Conservation (phyloP, 1,140 invertebrate species). For the Fopius arisanus region DNA sequence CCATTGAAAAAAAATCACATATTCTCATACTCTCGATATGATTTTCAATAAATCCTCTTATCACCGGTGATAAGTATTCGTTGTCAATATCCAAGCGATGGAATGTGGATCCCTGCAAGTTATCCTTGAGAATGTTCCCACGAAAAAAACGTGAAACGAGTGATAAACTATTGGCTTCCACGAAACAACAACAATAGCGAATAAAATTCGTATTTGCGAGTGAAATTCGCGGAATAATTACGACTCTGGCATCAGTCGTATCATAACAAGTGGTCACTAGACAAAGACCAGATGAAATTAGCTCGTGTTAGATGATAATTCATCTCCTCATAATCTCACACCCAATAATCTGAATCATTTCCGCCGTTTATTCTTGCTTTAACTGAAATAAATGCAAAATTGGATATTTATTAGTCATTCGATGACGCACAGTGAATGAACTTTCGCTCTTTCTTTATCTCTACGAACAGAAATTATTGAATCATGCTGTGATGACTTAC, state of each 20-base stretch:
- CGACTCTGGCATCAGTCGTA: not conserved
- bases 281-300: not conserved
- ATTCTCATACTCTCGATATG: not conserved
- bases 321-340: not conserved
- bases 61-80: not conserved
- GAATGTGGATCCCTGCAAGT: not conserved
- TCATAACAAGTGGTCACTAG: conserved; percentile 8
- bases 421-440: no score
- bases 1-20: not conserved
- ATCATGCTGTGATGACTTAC: no score
- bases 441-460: no score
- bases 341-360: not conserved
- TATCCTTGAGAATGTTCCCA: not conserved
- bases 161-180: not conserved
- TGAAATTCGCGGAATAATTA: not conserved
- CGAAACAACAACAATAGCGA: not conserved
- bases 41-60: not conserved
- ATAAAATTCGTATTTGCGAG: not conserved
- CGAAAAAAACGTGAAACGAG: not conserved
- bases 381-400: not conserved
- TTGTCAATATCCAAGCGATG: not conserved
- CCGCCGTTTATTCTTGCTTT: not conserved
- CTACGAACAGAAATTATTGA: no score
- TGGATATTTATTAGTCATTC: no score
- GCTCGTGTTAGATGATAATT: not conserved